A percentile compares a stretch with the other conserved stretches of the same genome.
phyloP scores from a whole-genome alignment of 2,797 vertebrate genomes.

The Notolepis coatsorum region DNA sequence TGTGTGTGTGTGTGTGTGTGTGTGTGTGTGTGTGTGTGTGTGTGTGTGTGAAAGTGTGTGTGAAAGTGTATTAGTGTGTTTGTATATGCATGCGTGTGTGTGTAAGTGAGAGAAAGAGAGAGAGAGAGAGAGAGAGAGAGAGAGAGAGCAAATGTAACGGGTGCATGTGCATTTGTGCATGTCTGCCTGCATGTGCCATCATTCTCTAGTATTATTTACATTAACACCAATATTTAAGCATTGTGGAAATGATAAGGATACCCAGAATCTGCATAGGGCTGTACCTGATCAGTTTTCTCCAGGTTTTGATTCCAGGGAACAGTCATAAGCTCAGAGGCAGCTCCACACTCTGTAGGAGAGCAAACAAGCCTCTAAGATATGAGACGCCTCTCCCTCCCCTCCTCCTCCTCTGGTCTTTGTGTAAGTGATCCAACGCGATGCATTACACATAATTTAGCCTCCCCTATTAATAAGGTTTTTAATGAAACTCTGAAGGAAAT shows the following conservation, averaged over 20 bases:
- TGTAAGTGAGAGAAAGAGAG: neutral
- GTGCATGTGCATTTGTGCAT: neutral
- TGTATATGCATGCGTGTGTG: neutral
- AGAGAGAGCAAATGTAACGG: too few species aligned
- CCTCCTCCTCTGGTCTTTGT: constrained; percentile 41
- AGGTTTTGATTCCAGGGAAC: constrained; percentile 30
- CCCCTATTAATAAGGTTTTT: constrained; percentile 67
- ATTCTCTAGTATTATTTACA: neutral
- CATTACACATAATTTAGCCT: constrained; percentile 54
- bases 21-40: neutral
- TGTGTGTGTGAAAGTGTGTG: neutral
- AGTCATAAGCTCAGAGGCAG: constrained; percentile 24
- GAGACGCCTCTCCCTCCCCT: constrained; percentile 37
- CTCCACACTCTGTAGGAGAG: constrained; percentile 30
- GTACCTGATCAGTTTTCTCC: neutral
- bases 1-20: constrained; percentile 18
- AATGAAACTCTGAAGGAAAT: constrained; percentile 78
- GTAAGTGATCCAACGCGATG: constrained; percentile 51
- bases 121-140: too few species aligned
- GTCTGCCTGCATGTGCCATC: neutral
- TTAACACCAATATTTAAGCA: neutral
- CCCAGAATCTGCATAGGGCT: neutral
- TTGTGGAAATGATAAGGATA: constrained; percentile 8
- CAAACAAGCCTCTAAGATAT: constrained; percentile 20
- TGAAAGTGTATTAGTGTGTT: neutral